phyloP scores from a whole-genome alignment of 2,113 vertebrate species.

The Heteronetta atricapilla region DNA sequence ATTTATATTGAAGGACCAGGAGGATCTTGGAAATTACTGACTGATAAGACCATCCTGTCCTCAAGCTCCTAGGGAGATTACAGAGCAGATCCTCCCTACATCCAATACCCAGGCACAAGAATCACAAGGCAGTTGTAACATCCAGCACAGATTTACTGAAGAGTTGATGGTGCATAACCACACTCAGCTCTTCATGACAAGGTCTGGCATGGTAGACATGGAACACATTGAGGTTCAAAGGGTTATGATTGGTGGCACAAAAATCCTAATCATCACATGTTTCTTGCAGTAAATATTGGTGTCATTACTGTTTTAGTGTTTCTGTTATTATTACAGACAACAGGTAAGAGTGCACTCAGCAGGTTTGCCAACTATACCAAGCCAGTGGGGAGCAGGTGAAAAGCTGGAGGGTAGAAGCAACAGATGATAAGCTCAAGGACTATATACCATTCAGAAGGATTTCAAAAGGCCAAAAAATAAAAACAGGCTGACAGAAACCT shows the following conservation, averaged over 20 bases:
- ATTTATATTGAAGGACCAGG: neutral
- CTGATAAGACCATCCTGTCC: neutral
- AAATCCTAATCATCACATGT: neutral
- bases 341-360: neutral
- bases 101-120: neutral
- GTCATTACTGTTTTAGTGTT: neutral
- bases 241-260: neutral
- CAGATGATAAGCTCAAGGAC: neutral
- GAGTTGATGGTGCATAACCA: neutral
- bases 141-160: neutral
- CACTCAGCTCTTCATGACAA: neutral
- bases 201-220: neutral
- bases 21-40: neutral
- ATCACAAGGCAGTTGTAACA: neutral
- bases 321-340: neutral
- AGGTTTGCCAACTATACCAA: neutral
- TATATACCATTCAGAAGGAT: neutral
- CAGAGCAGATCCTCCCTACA: neutral
- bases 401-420: neutral
- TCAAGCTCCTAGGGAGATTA: neutral
- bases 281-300: neutral
- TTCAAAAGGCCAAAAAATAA: neutral
- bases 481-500: neutral
- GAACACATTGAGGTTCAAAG: neutral
- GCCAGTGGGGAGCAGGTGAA: neutral